These are phyloP conservation scores for Bettongia penicillata DNA, from an alignment of 2,113 vertebrate species.

Conservation along the genomic window DNA sequence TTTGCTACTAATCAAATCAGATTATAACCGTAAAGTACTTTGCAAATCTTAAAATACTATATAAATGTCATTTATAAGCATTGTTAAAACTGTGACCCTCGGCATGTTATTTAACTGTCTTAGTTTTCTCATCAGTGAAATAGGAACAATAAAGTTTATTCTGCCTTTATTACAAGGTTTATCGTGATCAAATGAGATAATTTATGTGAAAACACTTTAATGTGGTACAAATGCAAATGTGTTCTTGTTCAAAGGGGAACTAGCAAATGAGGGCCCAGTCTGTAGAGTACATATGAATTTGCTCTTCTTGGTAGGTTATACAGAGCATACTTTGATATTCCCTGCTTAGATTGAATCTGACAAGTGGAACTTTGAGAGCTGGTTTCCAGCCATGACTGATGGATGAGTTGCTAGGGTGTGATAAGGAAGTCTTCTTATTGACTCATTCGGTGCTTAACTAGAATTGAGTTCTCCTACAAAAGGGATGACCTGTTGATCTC, in stretches of 20 bases:
- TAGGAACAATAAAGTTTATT: not conserved
- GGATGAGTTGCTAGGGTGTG: not conserved
- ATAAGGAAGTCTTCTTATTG: not conserved
- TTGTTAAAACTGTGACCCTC: not conserved
- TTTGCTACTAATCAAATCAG: not conserved
- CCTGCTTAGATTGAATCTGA: not conserved
- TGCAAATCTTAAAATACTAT: not conserved
- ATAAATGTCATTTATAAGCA: not conserved
- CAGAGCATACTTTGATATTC: not conserved
- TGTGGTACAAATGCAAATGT: not conserved
- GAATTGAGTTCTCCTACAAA: not conserved
- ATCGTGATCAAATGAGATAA: too few species aligned
- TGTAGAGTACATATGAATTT: not conserved
- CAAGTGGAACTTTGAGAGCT: not conserved
- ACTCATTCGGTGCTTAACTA: not conserved
- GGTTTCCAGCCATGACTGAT: not conserved
- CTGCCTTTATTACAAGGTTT: too few species aligned
- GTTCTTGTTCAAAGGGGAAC: not conserved
- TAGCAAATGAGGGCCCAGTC: not conserved
- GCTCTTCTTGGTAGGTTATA: not conserved
- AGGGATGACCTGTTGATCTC: not conserved
- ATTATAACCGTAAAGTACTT: not conserved
- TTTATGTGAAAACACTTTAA: too few species aligned
- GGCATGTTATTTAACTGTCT: not conserved
- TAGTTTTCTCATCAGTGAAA: not conserved